phyloP scores from a whole-genome alignment of 92 coral and sea anemone genomes.

The Isaurus tuberculatus region DNA sequence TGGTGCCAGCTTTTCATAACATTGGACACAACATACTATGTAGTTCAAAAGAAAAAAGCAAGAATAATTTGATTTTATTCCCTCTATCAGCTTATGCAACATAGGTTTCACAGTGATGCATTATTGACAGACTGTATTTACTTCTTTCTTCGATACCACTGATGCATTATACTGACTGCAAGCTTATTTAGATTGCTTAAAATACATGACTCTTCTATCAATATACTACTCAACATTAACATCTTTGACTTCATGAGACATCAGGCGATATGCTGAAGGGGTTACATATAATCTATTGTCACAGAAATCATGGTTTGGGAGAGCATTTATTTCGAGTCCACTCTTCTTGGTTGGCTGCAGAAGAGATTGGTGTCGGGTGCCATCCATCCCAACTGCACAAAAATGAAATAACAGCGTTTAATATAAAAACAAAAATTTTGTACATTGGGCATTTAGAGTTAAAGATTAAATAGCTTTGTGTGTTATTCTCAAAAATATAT shows the following conservation, averaged over 20 bases:
- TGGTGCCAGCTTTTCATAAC: not conserved
- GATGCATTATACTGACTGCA: conserved; percentile 5
- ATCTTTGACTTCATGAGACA: conserved; percentile 41
- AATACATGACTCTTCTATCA: conserved; percentile 10
- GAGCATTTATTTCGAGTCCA: conserved; percentile 37
- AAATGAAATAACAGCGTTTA: not conserved
- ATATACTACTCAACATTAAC: conserved; percentile 41
- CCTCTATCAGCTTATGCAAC: not conserved
- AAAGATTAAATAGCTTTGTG: not conserved
- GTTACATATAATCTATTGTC: conserved; percentile 39
- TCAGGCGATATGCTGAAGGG: conserved; percentile 51
- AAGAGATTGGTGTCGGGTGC: conserved; percentile 47
- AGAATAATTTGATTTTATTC: not conserved
- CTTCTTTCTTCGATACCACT: not conserved
- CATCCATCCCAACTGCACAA: conserved; percentile 52
- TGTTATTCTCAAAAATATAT: not conserved
- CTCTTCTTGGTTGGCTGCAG: conserved; percentile 52
- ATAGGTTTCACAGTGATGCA: conserved; percentile 3
- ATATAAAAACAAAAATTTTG: not conserved
- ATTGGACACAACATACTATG: not conserved
- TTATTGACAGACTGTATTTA: not conserved
- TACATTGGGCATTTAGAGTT: not conserved
- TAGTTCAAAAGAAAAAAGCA: not conserved
- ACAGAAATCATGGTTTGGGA: conserved; percentile 52
- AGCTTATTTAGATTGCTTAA: not conserved